Base-by-base conservation (phyloP, 2,113 vertebrate genomes). In the Saguinus imperator region DNA sequence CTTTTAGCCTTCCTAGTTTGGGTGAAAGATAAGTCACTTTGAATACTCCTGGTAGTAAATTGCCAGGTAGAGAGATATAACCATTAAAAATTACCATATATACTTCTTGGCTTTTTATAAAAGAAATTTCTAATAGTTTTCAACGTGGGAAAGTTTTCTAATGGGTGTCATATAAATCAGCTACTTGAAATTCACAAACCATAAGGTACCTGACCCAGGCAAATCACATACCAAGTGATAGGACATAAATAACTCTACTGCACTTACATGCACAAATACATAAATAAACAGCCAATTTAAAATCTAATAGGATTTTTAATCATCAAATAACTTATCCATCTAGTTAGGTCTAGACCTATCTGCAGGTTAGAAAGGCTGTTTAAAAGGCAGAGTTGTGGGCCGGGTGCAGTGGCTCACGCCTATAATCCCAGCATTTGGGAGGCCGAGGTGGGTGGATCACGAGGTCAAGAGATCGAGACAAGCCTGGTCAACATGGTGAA, bases 1-100 rank as follows among this genome's bases (percentile, higher is more conserved):
- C 86, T 89, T 96, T 94, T 95, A 91, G 86, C 43, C 95, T 96
- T 96, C 95, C 80, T 94, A 94, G 92, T 95, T 95, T 95, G 76
- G 75, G 81, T 94, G 17, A 93, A 91, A 94, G 75, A 79, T 95
- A 97, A 86, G 92, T 97, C 80, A 95, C 80, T 97, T 83, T 96
- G 79, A 93, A 84, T 85, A 97, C 18, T 97, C 52, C 23, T 93
- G 70, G 81, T 95, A 58, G 76, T 94, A 92, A 97, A 94, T 72
- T 96, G 80, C 70, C 57, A 95, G 57, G 57, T 81, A 93, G 87
- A 86, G 45, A 83, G 96, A 95, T 27, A 43, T 27, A 91, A 68
- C 84, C 89, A 95, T 94, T 97, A 92, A 94, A 96, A 94, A 92
- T 89, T 91, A 94, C 55, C 96, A 58, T 79, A 79, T 64, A 81